A percentile compares a stretch with the other conserved stretches of the same genome.
These are phyloP conservation scores for Clinocottus analis DNA, from an alignment of 2,113 vertebrate species.

Conservation along the genomic window DNA sequence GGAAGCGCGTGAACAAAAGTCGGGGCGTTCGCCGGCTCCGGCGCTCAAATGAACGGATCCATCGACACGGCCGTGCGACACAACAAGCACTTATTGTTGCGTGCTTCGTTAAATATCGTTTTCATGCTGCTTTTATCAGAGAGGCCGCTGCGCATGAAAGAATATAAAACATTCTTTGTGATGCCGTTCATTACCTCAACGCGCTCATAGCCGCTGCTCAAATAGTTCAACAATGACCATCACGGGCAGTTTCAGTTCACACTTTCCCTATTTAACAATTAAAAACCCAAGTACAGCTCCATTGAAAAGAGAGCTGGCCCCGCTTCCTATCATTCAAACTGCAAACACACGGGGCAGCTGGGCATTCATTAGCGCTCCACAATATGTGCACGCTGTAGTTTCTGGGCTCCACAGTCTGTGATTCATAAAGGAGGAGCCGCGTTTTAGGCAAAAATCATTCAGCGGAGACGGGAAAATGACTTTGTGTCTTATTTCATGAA, in stretches of 20 bases:
- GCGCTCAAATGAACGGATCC: slow-evolving; percentile 21
- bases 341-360: slow-evolving; percentile 37
- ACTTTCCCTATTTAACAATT: slow-evolving; percentile 30
- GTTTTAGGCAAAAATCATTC: slow-evolving; percentile 11
- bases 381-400: slow-evolving; percentile 19
- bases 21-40: slow-evolving; percentile 12
- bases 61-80: not conserved
- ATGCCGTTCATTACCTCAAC: slow-evolving; percentile 18
- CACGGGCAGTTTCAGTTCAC: slow-evolving; percentile 2
- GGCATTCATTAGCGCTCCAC: slow-evolving; percentile 37
- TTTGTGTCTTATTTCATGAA: slow-evolving; percentile 6
- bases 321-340: slow-evolving; percentile 42
- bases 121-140: not conserved
- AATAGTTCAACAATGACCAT: slow-evolving; percentile 17
- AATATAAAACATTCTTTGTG: slow-evolving; percentile 5
- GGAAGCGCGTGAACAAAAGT: slow-evolving; percentile 48
- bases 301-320: slow-evolving; percentile 39
- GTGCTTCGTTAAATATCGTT: not conserved
- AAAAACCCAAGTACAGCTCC: slow-evolving; percentile 20
- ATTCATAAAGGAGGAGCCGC: not conserved
- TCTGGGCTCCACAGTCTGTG: slow-evolving; percentile 1
- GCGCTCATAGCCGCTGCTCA: not conserved
- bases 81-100: not conserved
- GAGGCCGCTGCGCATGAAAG: not conserved
- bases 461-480: not conserved